Base-by-base conservation (phyloP, 2,888 invertebrate species). In the Agriopis aurantiaria region DNA sequence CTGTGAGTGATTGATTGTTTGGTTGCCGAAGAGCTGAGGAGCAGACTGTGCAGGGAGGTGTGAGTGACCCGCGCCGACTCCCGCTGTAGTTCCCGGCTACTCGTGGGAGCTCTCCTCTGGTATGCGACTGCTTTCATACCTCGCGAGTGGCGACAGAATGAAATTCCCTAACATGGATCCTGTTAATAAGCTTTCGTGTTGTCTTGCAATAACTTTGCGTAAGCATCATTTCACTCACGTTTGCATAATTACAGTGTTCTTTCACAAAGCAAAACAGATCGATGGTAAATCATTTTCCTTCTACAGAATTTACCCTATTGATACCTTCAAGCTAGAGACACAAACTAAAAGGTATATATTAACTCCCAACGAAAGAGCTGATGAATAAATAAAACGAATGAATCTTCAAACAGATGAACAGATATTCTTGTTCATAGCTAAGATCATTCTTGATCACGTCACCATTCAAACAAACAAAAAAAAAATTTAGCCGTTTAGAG, bases 21-120 rank as follows among this genome's bases (percentile, higher is more conserved):
- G 80, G 80, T 81, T 75, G 73, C 68, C 76, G 33, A 33, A 3
- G 33, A 33, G 33, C 17, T 23, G 17, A 23, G 17, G 71, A 75
- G 69, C 80, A 75, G 80, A 78, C 62, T 73, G 84, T 82, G 80
- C 76, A 76, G 83, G 84, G 85, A 75, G 75, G 82, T 82, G 87
- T 83, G 83, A 82, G 77, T 81, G 86, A 83, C 82, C 84, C 74
- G 80, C 75, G 82, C 71, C 75, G 72, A 77, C 33, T 43, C 43
- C 9, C 6, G 76, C 73, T 78, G 80, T 82, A 78, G 81, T 83
- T 80, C 72, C 73, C 59, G 74, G 12, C 7, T 41, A 79, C 78
- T 83, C 89, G 90, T 88, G 88, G 87, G 88, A 90, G 82, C 82
- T 82, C 80, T 83, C 82, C 80, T 83, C 82, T 84, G 90, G 90